Conservation (phyloP, 2,113 vertebrate species). For the Actenoides hombroni region DNA sequence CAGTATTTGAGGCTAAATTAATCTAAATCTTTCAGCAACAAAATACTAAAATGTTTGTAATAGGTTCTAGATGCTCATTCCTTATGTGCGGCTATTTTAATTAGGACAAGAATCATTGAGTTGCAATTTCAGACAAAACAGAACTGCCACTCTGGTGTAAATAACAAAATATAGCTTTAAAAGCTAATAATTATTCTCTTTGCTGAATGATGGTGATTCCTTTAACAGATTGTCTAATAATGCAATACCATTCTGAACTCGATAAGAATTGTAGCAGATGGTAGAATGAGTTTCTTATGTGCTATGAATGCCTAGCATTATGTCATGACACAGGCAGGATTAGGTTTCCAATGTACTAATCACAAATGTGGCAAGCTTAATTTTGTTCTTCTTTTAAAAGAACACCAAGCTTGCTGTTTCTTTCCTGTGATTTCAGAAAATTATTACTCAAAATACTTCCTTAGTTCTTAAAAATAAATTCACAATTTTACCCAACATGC, state of each 20-base stretch:
- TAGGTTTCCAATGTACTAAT: neutral
- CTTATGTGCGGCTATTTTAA: neutral
- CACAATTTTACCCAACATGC: neutral
- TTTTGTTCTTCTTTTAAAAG: neutral
- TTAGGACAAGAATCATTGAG: neutral
- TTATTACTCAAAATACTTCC: neutral
- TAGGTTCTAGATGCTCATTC: neutral
- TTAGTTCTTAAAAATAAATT: neutral
- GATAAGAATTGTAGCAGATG: neutral
- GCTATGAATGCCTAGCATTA: neutral
- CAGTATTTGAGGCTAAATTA: neutral
- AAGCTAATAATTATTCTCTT: neutral
- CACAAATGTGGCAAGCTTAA: neutral
- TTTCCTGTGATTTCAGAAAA: neutral
- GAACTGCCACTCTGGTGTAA: neutral
- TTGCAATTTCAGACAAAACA: neutral
- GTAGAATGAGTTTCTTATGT: neutral
- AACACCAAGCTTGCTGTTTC: neutral
- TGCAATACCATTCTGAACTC: neutral
- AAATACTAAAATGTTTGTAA: neutral
- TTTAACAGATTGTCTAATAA: neutral
- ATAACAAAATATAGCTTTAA: neutral
- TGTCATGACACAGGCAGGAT: neutral
- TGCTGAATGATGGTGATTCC: neutral
- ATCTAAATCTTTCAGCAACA: neutral